These are phyloP conservation scores for Meleagris gallopavo DNA, from an alignment of 2,113 vertebrate genomes.

Conservation along the genomic window DNA sequence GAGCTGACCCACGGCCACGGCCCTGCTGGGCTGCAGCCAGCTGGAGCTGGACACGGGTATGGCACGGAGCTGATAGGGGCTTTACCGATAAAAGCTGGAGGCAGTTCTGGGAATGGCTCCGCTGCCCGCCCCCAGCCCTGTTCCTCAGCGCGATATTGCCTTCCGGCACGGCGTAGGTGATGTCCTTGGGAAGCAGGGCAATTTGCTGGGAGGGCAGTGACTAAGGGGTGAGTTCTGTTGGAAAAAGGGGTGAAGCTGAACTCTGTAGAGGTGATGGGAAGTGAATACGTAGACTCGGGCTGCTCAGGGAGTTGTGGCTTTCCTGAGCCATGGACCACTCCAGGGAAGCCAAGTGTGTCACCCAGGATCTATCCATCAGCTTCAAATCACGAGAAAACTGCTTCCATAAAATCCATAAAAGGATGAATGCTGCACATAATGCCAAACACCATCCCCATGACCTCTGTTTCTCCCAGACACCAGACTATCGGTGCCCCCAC, in stretches of 20 bases:
- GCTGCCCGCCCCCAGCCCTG: fast-evolving
- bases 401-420: not conserved
- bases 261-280: not conserved
- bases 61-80: not conserved
- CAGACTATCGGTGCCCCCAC: not conserved
- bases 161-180: not conserved
- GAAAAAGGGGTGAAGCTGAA: not conserved
- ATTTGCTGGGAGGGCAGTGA: not conserved
- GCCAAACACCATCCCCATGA: not conserved
- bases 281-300: not conserved
- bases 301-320: fast-evolving
- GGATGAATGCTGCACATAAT: not conserved
- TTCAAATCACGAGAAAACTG: not conserved
- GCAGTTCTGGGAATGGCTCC: not conserved
- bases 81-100: not conserved
- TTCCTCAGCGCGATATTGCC: not conserved
- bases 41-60: not conserved
- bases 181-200: fast-evolving
- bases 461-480: not conserved
- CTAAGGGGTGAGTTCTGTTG: not conserved
- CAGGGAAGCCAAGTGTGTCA: not conserved
- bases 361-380: not conserved
- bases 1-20: fast-evolving
- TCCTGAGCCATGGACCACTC: fast-evolving
- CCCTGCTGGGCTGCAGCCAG: not conserved